A percentile compares a stretch with the other conserved stretches of the same genome.
These are phyloP conservation scores for Sebastolobus alascanus DNA, from an alignment of 2,797 vertebrate species.

Conservation along the genomic window DNA sequence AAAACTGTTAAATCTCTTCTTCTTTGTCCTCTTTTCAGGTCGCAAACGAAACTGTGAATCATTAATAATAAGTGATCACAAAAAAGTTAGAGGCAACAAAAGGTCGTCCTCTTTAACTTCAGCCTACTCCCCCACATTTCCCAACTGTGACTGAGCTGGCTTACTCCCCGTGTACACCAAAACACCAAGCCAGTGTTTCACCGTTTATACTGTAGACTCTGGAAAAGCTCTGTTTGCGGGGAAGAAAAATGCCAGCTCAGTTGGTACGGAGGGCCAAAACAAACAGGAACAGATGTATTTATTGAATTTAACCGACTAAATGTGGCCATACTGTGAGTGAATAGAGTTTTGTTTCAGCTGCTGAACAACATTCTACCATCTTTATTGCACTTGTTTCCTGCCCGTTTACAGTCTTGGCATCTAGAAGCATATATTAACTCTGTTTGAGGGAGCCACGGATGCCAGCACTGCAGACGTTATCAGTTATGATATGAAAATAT, in stretches of 20 bases:
- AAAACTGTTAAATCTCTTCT: neutral
- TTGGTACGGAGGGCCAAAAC: neutral
- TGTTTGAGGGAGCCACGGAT: neutral
- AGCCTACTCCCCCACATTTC: neutral
- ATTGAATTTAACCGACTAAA: neutral
- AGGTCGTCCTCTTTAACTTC: no score
- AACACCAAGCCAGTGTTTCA: neutral
- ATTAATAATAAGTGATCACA: neutral
- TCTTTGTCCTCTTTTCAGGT: neutral
- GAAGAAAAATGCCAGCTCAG: neutral
- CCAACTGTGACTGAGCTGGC: neutral
- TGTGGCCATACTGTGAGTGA: neutral
- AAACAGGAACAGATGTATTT: neutral
- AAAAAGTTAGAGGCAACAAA: neutral
- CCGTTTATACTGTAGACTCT: neutral
- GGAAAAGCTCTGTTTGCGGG: neutral
- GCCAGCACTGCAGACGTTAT: constrained; percentile 2
- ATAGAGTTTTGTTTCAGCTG: neutral
- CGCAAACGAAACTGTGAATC: neutral
- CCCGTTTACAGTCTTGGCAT: constrained; percentile 8
- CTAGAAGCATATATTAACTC: neutral
- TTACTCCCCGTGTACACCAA: neutral
- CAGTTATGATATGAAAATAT: constrained; percentile 14
- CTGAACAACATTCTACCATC: neutral
- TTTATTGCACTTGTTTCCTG: constrained; percentile 5